phyloP scores from a whole-genome alignment of 1,140 invertebrate genomes.

The Heliconius eleuchia region DNA sequence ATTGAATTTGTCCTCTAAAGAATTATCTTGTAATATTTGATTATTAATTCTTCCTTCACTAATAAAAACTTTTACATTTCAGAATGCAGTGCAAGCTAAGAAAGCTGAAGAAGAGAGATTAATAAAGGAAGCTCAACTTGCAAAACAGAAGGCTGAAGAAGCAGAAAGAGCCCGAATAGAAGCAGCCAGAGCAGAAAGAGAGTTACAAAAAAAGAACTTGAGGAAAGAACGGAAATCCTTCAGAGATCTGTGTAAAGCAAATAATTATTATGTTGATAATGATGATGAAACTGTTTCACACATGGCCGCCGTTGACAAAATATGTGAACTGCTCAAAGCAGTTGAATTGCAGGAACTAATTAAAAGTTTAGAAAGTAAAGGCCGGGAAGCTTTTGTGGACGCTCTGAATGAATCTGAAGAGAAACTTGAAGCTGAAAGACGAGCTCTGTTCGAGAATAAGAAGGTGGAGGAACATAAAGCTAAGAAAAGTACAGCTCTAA shows the following conservation, averaged over 20 bases:
- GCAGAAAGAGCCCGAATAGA: conserved; percentile 90
- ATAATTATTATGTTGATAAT: conserved; percentile 91
- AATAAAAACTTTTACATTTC: conserved; percentile 39
- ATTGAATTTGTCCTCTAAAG: too few relatives aligned
- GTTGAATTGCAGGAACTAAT: conserved; percentile 89
- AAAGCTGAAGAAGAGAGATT: conserved; percentile 91
- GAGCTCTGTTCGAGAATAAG: conserved; percentile 82
- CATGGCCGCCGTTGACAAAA: conserved; percentile 94
- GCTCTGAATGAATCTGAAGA: conserved; percentile 87
- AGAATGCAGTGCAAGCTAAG: conserved; percentile 92
- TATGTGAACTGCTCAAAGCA: conserved; percentile 90
- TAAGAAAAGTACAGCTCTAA: conserved; percentile 70
- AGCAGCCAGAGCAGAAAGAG: conserved; percentile 92
- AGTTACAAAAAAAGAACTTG: conserved; percentile 90
- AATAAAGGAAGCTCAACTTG: conserved; percentile 86
- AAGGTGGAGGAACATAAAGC: conserved; percentile 74
- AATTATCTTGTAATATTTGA: too few relatives aligned
- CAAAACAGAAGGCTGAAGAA: conserved; percentile 92
- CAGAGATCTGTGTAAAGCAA: conserved; percentile 92
- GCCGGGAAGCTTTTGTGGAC: conserved; percentile 84
- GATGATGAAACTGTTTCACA: conserved; percentile 89
- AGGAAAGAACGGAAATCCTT: conserved; percentile 94
- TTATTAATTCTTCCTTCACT: background rate
- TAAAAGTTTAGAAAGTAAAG: conserved; percentile 85
- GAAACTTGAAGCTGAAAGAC: conserved; percentile 89